These are phyloP conservation scores for Zoanthus solanderi DNA, from an alignment of 92 coral and sea anemone genomes.

Conservation along the genomic window DNA sequence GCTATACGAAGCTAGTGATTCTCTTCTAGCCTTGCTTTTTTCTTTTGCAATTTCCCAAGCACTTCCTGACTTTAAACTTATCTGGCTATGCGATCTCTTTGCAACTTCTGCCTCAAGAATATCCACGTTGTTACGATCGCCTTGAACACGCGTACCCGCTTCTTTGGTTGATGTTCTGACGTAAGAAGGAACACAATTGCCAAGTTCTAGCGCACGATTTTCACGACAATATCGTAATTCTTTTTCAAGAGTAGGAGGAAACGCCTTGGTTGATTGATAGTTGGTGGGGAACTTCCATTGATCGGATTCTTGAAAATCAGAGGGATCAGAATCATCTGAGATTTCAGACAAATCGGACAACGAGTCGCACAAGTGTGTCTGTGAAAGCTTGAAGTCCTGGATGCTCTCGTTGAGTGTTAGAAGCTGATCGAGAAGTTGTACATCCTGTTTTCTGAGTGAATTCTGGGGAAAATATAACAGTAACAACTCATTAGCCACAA, in stretches of 20 bases:
- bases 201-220: neutral
- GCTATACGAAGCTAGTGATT: neutral
- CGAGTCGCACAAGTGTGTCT: constrained; percentile 50
- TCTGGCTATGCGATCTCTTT: constrained; percentile 55
- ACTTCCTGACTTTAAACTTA: constrained; percentile 54
- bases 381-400: constrained; percentile 77
- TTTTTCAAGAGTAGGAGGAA: neutral
- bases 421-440: constrained; percentile 76
- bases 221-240: neutral
- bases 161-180: neutral
- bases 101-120: constrained; percentile 10
- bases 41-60: constrained; percentile 2
- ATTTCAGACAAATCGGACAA: constrained; percentile 60
- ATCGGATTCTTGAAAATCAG: neutral
- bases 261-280: neutral
- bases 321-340: constrained; percentile 67
- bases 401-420: constrained; percentile 83
- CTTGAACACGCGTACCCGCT: neutral
- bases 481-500: neutral
- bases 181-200: neutral
- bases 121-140: neutral
- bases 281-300: constrained; percentile 7
- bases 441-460: constrained; percentile 82
- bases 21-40: constrained; percentile 10
- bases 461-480: constrained; percentile 51